Base-by-base conservation (phyloP, 1,140 invertebrate species). In the Colletes gigas region DNA sequence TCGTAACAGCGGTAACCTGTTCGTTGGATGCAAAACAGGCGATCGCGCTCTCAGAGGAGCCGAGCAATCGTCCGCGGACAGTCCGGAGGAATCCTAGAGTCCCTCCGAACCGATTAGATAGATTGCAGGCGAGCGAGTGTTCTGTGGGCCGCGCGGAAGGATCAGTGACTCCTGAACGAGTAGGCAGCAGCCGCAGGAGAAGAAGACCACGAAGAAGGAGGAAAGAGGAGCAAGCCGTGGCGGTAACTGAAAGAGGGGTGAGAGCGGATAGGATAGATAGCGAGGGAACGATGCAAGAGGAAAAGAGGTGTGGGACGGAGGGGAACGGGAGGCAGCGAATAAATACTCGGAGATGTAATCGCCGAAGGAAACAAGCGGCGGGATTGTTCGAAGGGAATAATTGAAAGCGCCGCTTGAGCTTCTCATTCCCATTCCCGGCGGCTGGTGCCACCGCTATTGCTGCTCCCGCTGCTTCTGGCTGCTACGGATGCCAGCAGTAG, bases 261-360 rank as follows among this genome's bases (percentile, higher is more conserved):
- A 60, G 80, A 78, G 52, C 67, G 85, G 67, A 83, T 83, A 83
- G 85, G 67, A 83, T 83, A 83, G 85, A 83, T 78, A 84, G 69
- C 54, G 66, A 63, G 54, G 78, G 62, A 78, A 83, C 44, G 85
- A 81, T 75, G 82, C 47, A 62, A 70, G 85, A 75, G 54, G 65
- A 63, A 78, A 66, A 80, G 68, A 73, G 74, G 79, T 73, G 69
- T 55, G 74, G 75, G 85, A 80, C 71, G 80, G 78, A 66, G 78
- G 44, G 67, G 82, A 81, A 82, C 66, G 76, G 81, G 84, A 85
- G 81, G 83, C 86, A 89, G 84, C 90, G 90, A 93, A 93, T 93
- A 93, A 93, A 93, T 93, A 93, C 90, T 89, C 88, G 89, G 86
- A 92, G 92, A 93, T 93, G 92, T 93, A 93, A 93, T 93, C 92